A percentile compares a stretch with the other conserved stretches of the same genome.
Evolutionary conservation across 2,113 vertebrate species (phyloP).

Genomic region (Antigone vipio): DNA sequence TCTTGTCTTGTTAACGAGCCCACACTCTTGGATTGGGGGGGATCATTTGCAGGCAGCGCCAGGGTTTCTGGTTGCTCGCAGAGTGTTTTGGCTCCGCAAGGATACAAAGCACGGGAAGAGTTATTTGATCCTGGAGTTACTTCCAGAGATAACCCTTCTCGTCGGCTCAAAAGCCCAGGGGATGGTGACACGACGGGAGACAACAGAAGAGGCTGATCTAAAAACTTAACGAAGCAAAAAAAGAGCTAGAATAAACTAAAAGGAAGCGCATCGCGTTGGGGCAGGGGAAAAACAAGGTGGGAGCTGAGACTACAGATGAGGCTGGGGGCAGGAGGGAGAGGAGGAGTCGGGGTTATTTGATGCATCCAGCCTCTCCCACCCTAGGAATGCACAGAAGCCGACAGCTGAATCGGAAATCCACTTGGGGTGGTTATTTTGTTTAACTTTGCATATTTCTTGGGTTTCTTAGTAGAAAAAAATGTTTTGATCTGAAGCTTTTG

Average conservation of each 20-base stretch:
- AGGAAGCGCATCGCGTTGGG: background rate
- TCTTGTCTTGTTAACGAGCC: background rate
- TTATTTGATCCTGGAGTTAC: background rate
- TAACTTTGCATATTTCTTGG: background rate
- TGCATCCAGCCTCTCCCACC: background rate
- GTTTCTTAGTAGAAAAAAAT: background rate
- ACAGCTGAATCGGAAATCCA: background rate
- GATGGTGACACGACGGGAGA: background rate
- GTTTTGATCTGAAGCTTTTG: background rate
- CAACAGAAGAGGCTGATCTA: background rate
- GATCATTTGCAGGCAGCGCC: background rate
- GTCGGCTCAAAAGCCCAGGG: background rate
- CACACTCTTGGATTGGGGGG: background rate
- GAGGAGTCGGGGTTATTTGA: background rate
- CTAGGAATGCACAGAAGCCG: background rate
- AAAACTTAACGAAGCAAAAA: background rate
- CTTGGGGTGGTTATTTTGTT: background rate
- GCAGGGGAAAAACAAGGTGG: background rate
- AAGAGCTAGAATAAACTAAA: background rate
- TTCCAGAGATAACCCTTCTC: background rate
- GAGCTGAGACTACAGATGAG: background rate
- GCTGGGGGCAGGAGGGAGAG: background rate
- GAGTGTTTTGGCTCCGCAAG: background rate
- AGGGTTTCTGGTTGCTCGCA: background rate
- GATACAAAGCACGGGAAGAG: background rate